Evolutionary conservation across 2,888 invertebrate genomes (phyloP).

Genomic region (Brachypterus glaber): DNA sequence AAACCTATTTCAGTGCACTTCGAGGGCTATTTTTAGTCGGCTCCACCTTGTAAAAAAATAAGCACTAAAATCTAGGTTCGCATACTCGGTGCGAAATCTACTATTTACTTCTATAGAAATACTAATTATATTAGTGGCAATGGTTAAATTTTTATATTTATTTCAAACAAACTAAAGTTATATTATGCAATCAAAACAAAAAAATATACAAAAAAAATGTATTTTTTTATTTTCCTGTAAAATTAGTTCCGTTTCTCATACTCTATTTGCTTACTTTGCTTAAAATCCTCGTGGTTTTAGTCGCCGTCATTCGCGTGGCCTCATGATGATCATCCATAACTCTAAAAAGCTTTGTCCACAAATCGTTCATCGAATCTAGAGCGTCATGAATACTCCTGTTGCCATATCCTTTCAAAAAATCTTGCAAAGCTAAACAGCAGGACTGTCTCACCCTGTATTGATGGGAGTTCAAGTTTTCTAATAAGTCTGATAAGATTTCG

Average conservation of each 20-base stretch:
- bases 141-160: no score
- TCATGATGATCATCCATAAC: constrained; percentile 95
- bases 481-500: constrained; percentile 71
- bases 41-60: no score
- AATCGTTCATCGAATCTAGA: constrained; percentile 43
- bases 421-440: constrained; percentile 78
- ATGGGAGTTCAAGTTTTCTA: constrained; percentile 68
- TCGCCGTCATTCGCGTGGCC: constrained; percentile 67
- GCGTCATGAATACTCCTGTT: constrained; percentile 39
- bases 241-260: neutral
- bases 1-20: no score
- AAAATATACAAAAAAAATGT: neutral
- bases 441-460: constrained; percentile 89
- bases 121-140: no score
- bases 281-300: constrained; percentile 57
- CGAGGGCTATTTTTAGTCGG: no score
- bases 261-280: constrained; percentile 52
- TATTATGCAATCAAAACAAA: no score
- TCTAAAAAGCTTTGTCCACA: constrained; percentile 77
- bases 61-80: no score
- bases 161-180: no score
- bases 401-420: constrained; percentile 60
- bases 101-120: no score
- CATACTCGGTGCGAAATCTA: no score
- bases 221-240: neutral